Evolutionary conservation across 2,888 invertebrate species (phyloP), one percentile per base, ranked within the genome.

Genomic region (Deilephila elpenor): DNA sequence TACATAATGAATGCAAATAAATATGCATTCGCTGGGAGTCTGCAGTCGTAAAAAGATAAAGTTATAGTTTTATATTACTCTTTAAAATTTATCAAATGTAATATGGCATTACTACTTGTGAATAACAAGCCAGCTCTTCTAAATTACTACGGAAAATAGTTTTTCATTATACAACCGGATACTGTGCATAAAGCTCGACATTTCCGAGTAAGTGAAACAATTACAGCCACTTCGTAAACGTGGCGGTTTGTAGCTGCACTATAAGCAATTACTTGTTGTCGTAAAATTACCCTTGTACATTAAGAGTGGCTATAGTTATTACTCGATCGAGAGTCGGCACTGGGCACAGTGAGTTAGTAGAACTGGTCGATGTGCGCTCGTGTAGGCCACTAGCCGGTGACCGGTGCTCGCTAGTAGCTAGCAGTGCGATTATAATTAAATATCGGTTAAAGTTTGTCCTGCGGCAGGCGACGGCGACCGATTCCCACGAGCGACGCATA

Each of bases 141-240:
- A 60, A 59, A 32, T 32, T 17, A 29, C 5, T 59, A 82, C 77
- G 81, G 80, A 86, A 86, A 86, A 80, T 83, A 80, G 82, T 77
- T 87, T 87, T 86, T 85, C 83, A 85, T 86, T 84, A 86, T 83
- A 85, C 81, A 83, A 82, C 84, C 85, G 85, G 86, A 86, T 86
- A 82, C 82, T 79, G 79, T 79, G 81, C 80, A 81, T 81, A 78
- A 76, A 82, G 79, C 78, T 81, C 76, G 76, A 83, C 79, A 81
- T 80, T 83, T 79, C 83, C 77, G 77, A 79, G 80, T 78, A 80
- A 76, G 78, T 70, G 32, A 70, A 82, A 81, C 82, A 80, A 81
- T 80, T 81, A 80, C 75, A 78, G 78, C 72, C 74, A 75, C 77
- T 75, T 74, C 75, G 79, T 79, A 79, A 82, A 82, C 70, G 79